Conservation (phyloP, 1,140 invertebrate genomes). For the Neocloeon triangulifer region DNA sequence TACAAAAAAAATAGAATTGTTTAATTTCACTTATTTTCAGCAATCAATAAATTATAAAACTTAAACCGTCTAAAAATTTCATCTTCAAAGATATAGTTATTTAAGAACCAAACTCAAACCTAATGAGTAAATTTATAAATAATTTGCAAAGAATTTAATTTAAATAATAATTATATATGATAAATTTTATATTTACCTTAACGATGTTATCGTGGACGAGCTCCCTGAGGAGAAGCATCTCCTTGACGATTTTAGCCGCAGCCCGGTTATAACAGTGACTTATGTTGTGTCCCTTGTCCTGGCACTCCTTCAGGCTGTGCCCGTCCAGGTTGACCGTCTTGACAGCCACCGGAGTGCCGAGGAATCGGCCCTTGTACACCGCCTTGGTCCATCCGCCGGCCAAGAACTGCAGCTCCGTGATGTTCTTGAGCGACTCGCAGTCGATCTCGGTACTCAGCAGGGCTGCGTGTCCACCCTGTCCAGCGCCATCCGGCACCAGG, state of each 20-base stretch:
- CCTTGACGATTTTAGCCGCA: constrained; percentile 16
- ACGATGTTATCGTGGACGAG: constrained; percentile 11
- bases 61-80: too few species aligned
- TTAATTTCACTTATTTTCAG: too few species aligned
- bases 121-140: too few species aligned
- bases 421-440: constrained; percentile 9
- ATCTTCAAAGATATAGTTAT: too few species aligned
- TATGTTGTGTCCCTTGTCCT: constrained; percentile 10
- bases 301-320: constrained; percentile 18
- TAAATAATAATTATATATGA: too few species aligned
- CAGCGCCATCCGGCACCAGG: neutral
- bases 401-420: constrained; percentile 12
- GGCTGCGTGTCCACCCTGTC: neutral
- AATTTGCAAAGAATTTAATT: too few species aligned
- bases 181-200: constrained; percentile 11
- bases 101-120: too few species aligned
- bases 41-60: too few species aligned
- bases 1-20: too few species aligned
- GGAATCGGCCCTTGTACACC: constrained; percentile 17
- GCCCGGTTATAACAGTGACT: constrained; percentile 17
- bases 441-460: neutral
- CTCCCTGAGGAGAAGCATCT: constrained; percentile 11
- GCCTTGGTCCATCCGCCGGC: constrained; percentile 24
- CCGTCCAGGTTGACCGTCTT: constrained; percentile 22
- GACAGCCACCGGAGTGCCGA: constrained; percentile 16